phyloP scores from a whole-genome alignment of 2,797 vertebrate genomes.

The Crocodylus rhombifer region DNA sequence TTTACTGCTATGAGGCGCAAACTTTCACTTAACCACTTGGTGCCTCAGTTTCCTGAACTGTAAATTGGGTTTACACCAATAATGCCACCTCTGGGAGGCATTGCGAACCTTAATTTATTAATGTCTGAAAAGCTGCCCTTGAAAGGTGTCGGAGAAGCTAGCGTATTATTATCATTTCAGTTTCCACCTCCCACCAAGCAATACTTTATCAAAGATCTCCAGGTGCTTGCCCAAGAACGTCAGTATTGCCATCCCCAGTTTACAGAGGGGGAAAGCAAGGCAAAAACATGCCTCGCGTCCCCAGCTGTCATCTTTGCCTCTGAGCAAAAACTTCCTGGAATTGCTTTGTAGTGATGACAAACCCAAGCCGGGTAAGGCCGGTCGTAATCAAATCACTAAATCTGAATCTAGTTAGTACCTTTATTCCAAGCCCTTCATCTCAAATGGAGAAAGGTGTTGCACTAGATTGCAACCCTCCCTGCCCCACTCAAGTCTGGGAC shows the following conservation, averaged over 20 bases:
- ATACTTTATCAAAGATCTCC: too few relatives aligned
- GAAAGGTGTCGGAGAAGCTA: not conserved
- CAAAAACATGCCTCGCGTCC: too few relatives aligned
- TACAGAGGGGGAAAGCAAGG: too few relatives aligned
- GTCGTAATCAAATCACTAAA: not conserved
- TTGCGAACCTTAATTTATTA: not conserved
- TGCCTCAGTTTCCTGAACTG: not conserved
- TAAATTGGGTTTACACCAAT: not conserved
- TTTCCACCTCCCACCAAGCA: too few relatives aligned
- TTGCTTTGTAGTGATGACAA: not conserved
- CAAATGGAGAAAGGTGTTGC: fast-evolving
- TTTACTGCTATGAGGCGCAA: too few relatives aligned
- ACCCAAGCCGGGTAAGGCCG: not conserved
- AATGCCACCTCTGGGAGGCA: not conserved
- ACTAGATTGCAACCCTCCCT: not conserved
- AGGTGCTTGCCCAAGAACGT: too few relatives aligned
- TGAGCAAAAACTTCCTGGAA: too few relatives aligned
- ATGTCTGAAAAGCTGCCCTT: not conserved
- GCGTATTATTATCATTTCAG: not conserved
- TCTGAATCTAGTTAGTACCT: not conserved
- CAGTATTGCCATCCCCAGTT: too few relatives aligned
- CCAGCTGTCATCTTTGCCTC: too few relatives aligned
- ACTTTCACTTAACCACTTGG: not conserved
- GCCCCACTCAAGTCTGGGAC: not conserved
- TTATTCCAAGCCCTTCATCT: not conserved